phyloP scores from a whole-genome alignment of 2,888 invertebrate genomes.

The Balanococcus diminutus region DNA sequence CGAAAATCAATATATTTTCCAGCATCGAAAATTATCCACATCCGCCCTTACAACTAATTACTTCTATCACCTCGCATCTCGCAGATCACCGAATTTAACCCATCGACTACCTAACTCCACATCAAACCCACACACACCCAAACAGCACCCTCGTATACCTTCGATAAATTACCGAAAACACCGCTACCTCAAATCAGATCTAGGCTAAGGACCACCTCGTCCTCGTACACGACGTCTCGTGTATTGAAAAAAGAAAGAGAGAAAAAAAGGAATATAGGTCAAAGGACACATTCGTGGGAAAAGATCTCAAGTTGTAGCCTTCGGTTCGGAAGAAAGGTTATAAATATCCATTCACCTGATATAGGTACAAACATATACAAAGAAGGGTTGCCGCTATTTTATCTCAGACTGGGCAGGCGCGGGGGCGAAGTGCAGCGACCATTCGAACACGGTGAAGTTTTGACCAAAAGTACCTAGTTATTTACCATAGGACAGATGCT shows the following conservation, averaged over 20 bases:
- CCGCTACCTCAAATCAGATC: neutral
- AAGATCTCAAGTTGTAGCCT: slow-evolving; percentile 21
- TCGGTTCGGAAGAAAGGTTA: slow-evolving; percentile 14
- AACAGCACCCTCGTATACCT: neutral
- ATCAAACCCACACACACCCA: neutral
- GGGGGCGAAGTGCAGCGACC: too few species aligned
- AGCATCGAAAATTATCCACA: too few species aligned
- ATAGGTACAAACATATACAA: neutral
- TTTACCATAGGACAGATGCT: slow-evolving; percentile 34
- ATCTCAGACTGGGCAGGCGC: neutral
- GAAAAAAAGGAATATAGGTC: slow-evolving; percentile 4
- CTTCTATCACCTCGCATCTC: too few species aligned
- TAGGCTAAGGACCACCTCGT: neutral
- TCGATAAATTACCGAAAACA: neutral
- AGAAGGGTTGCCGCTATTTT: slow-evolving; percentile 18
- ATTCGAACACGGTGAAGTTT: neutral
- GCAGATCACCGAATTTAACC: neutral
- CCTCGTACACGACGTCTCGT: neutral
- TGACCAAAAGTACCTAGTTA: slow-evolving; percentile 13
- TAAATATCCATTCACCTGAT: slow-evolving; percentile 35
- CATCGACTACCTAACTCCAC: neutral
- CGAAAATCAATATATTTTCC: too few species aligned
- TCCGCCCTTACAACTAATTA: too few species aligned
- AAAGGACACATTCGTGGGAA: slow-evolving; percentile 32
- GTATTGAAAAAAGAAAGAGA: neutral